Base-by-base conservation (phyloP, 2,113 vertebrate genomes). In the Enhydra lutris region DNA sequence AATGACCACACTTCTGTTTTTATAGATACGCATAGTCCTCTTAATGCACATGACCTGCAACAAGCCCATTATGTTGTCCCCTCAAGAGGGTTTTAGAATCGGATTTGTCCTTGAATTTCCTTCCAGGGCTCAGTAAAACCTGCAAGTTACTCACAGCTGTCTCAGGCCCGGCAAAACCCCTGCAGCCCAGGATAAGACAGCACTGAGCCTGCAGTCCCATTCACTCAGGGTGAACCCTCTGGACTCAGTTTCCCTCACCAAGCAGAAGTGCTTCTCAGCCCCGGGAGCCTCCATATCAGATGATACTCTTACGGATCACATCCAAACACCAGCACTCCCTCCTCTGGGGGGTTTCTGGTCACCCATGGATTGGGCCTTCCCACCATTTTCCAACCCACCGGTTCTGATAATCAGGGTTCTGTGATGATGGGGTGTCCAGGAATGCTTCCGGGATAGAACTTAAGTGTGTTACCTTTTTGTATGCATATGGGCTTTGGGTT, bases 71-170 rank as follows among this genome's bases (percentile, higher is more conserved):
- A 52, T 52, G 14, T 52, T 52, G 52, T 52, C 52, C 52, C 52
- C 52, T 52, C 47, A 26, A 61, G 91, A 89, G 86, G 86, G n/a
- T 59, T 97, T 92, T 73, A 39, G 55, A 45, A 84, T 42, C 42
- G 47, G 15, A 11, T 82, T 93, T 86, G 65, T 90, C 79, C 91
- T 93, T 93, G 85, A 84, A 20, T 93, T 86, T 85, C 90, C 59
- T 94, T 26, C 59, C 3, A 1, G 3, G 23, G 42, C 76, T 90
- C 50, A 34, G 59, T 24, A 61, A 89, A 90, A 85, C 79, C 61
- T 31, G 14, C 52, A 74, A 7, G 39, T 95, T 74, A 29, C 89
- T 24, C 29, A n/a, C 65, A 45, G 42, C 63, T 36, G 24, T 85
- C 13, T 0, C 31, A 47, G 52, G 52, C 71, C 55, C 14, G 45